A percentile compares a stretch with the other conserved stretches of the same genome.
These are phyloP conservation scores for Epistrophe grossulariae DNA, from an alignment of 2,888 invertebrate species.

Conservation along the genomic window DNA sequence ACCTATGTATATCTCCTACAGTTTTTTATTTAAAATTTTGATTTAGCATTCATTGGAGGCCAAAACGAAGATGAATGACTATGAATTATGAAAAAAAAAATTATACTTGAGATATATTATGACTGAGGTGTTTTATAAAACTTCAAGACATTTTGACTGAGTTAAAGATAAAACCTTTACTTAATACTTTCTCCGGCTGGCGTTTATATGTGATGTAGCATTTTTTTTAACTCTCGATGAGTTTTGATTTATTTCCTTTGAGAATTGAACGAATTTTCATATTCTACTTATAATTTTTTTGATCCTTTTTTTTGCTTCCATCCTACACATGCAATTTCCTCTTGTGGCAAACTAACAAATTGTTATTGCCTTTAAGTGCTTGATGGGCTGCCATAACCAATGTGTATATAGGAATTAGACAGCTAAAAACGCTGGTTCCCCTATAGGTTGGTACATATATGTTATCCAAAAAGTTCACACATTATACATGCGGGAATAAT, in stretches of 20 bases:
- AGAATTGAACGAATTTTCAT: neutral
- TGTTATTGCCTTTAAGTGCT: constrained; percentile 42
- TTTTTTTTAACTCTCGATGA: constrained; percentile 6
- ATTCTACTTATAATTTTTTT: neutral
- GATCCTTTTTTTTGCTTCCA: neutral
- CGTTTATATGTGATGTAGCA: neutral
- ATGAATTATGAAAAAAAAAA: constrained; percentile 9
- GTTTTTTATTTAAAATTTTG: neutral
- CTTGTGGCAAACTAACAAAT: constrained; percentile 25
- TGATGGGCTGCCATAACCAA: constrained; percentile 32
- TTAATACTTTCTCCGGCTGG: neutral
- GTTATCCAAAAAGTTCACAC: constrained; percentile 49
- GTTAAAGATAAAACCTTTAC: neutral
- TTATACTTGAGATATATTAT: neutral
- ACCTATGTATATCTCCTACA: neutral
- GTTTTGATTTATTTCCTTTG: constrained; percentile 22
- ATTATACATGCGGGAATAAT: neutral
- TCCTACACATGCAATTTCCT: neutral
- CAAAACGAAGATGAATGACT: constrained; percentile 37
- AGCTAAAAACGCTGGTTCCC: neutral
- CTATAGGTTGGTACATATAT: neutral
- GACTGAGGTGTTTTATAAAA: constrained; percentile 13
- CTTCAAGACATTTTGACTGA: neutral
- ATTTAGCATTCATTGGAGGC: constrained; percentile 11
- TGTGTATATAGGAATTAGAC: constrained; percentile 20